Evolutionary conservation across 2,113 vertebrate species (phyloP), one percentile per base, ranked within the genome.

Genomic region (Oncorhynchus keta): DNA sequence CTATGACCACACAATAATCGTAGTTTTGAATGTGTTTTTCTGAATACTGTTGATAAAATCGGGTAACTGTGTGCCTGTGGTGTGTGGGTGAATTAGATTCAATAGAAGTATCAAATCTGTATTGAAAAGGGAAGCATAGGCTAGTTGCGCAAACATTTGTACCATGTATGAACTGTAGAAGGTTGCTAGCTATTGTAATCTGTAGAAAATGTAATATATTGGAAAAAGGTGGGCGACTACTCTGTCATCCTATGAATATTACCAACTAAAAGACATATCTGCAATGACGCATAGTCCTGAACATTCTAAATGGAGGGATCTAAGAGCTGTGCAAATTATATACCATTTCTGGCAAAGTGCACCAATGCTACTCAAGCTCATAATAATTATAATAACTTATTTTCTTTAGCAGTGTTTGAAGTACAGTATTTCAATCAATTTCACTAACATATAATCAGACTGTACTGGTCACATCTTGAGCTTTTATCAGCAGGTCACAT

Each of bases 1-100:
- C 66, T n/a, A 68, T 35, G 18, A 79, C 61, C 76, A 74, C 67
- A 22, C 16, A 64, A 80, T 74, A 73, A 45, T 75, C 32, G 45
- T 49, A 16, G 75, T 75, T 39, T 61, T 18, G 2, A 62, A 62
- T 62, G 18, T 62, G n/a, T 62, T 62, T 14, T 11, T 62, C 59
- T 24, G 59, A 62, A 62, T 22, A 62, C n/a, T 62, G 59, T 62
- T 9, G n/a, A n/a, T n/a, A n/a, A 22, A 62, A 5, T 62, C 59
- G 16, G 18, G n/a, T n/a, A n/a, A n/a, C n/a, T n/a, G n/a, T n/a
- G n/a, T n/a, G n/a, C n/a, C n/a, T n/a, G n/a, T 62, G 18, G 59
- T n/a, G 59, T 62, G 7, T 62, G 4, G 51, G 51, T 55, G 51
- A 55, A 62, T 62, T 62, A 8, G n/a, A 22, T 1, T 22, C 59